Conservation (phyloP, 1,140 invertebrate genomes). For the Bombus polaris region DNA sequence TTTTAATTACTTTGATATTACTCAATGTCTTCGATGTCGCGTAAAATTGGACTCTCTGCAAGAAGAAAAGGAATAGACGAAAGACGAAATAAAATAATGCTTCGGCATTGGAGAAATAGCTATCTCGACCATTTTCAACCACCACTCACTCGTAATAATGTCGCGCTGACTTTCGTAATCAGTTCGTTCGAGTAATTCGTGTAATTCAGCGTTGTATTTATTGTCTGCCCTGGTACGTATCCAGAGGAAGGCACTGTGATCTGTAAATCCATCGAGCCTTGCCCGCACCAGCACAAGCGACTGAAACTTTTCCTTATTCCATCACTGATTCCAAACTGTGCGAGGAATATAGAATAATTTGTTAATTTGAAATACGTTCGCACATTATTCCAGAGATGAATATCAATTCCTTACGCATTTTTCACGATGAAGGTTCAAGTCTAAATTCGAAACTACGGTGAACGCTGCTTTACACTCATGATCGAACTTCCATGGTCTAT, state of each 20-base stretch:
- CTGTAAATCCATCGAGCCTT: conserved; percentile 83
- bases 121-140: not conserved
- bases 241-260: conserved; percentile 84
- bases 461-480: conserved; percentile 82
- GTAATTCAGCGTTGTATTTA: conserved; percentile 84
- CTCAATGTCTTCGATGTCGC: fast-evolving
- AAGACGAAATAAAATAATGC: not conserved
- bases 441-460: conserved; percentile 77
- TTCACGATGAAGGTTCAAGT: conserved; percentile 56
- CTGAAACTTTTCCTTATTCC: conserved; percentile 84
- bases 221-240: conserved; percentile 86
- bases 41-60: conserved; percentile 39
- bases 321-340: conserved; percentile 62
- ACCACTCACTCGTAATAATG: conserved; percentile 84
- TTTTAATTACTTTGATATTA: not conserved
- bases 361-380: not conserved
- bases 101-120: not conserved
- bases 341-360: not conserved
- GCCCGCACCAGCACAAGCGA: conserved; percentile 82
- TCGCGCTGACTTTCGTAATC: conserved; percentile 83
- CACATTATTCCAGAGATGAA: not conserved
- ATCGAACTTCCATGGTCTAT: conserved; percentile 84
- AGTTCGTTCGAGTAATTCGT: conserved; percentile 85
- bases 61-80: not conserved
- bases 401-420: conserved; percentile 37